Percentiles rank a stretch among this genome's conserved stretches.
phyloP scores from a whole-genome alignment of 2,888 invertebrate species.

The Augiades crinisus region DNA sequence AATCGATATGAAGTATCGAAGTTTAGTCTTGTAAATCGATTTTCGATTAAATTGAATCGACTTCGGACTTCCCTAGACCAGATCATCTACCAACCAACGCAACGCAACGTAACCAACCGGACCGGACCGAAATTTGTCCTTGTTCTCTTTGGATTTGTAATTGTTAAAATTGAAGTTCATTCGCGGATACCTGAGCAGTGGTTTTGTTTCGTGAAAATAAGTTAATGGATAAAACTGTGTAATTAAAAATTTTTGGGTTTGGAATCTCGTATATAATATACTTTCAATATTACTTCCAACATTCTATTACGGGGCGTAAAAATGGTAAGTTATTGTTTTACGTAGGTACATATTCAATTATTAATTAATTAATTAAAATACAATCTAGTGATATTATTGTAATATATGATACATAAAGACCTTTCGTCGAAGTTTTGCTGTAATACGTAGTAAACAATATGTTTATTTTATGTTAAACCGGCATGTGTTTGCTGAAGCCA shows the following conservation, averaged over 20 bases:
- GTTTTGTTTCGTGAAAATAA: slow-evolving; percentile 9
- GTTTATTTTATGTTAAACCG: slow-evolving; percentile 39
- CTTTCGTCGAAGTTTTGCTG: neutral
- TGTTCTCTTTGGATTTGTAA: too few relatives aligned
- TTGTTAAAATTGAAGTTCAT: too few relatives aligned
- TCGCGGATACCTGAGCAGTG: too few relatives aligned
- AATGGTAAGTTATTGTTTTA: slow-evolving; percentile 33
- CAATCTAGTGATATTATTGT: neutral
- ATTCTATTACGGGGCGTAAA: slow-evolving; percentile 21
- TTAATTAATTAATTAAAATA: neutral
- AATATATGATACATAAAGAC: neutral
- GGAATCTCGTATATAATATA: neutral
- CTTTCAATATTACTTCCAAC: slow-evolving; percentile 11
- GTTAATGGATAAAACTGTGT: slow-evolving; percentile 4
- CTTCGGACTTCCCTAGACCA: too few relatives aligned
- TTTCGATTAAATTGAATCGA: too few relatives aligned
- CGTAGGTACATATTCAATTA: neutral
- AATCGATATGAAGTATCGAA: too few relatives aligned
- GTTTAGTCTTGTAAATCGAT: too few relatives aligned
- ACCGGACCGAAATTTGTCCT: too few relatives aligned
- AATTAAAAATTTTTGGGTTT: neutral
- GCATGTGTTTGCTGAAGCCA: slow-evolving; percentile 61
- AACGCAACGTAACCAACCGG: too few relatives aligned
- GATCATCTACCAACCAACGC: too few relatives aligned
- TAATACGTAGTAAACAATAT: neutral